Conservation (phyloP, 1,140 invertebrate species). For the Tetragnatha versicolor region DNA sequence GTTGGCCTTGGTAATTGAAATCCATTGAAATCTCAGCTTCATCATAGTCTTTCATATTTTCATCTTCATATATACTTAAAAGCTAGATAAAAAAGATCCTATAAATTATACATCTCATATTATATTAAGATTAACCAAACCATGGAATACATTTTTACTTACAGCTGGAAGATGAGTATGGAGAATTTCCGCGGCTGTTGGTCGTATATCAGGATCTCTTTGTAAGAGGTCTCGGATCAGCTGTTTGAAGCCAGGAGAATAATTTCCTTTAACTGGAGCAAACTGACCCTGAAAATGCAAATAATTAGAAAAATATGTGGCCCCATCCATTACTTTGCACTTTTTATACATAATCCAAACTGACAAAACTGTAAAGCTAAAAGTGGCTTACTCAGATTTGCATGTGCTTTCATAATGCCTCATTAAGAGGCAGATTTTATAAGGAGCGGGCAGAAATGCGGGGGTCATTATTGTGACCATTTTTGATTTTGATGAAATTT, state of each 20-base stretch:
- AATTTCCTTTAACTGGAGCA: slow-evolving; percentile 71
- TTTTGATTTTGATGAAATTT: too few relatives aligned
- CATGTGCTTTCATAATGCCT: too few relatives aligned
- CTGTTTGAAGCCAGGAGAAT: slow-evolving; percentile 72
- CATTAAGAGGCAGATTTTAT: too few relatives aligned
- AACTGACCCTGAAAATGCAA: slow-evolving; percentile 66
- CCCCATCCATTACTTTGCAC: too few relatives aligned
- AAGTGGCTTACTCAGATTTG: too few relatives aligned
- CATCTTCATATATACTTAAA: slow-evolving; percentile 31
- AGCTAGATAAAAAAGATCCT: slow-evolving; percentile 4
- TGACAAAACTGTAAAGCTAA: too few relatives aligned
- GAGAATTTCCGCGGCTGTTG: slow-evolving; percentile 71
- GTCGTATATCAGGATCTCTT: slow-evolving; percentile 71
- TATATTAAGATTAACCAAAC: background rate
- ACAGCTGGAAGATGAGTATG: slow-evolving; percentile 69
- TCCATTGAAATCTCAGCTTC: slow-evolving; percentile 50
- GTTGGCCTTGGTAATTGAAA: slow-evolving; percentile 44
- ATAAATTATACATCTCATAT: background rate
- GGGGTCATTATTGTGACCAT: too few relatives aligned
- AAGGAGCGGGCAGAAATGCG: too few relatives aligned
- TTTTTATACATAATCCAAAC: too few relatives aligned
- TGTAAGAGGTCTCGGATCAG: slow-evolving; percentile 73
- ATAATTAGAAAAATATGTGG: too few relatives aligned
- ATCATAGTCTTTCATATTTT: slow-evolving; percentile 33
- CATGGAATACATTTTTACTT: background rate